phyloP scores from a whole-genome alignment of 2,797 vertebrate genomes.

The Silurus lanzhouensis region DNA sequence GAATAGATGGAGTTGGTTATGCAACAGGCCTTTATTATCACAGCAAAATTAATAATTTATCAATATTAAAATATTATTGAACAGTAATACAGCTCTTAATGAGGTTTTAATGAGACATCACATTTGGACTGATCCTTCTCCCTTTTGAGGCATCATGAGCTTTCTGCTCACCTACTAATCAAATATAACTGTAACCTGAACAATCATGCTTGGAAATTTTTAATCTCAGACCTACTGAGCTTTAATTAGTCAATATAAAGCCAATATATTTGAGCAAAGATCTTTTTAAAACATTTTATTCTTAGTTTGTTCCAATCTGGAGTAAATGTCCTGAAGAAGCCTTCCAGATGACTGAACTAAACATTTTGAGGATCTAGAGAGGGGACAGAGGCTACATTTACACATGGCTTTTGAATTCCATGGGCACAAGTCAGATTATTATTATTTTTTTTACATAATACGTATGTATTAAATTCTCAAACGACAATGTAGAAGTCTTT shows the following conservation, averaged over 20 bases:
- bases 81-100: too few relatives aligned
- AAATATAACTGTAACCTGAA: not conserved
- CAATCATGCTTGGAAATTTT: too few relatives aligned
- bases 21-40: not conserved
- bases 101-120: too few relatives aligned
- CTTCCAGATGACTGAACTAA: not conserved
- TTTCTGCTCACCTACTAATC: not conserved
- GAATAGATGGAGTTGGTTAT: not conserved
- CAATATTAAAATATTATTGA: not conserved
- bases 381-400: not conserved
- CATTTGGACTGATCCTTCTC: not conserved
- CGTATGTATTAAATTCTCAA: not conserved
- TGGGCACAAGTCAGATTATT: not conserved
- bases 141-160: not conserved
- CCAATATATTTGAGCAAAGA: not conserved
- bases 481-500: not conserved
- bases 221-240: too few relatives aligned
- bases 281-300: not conserved
- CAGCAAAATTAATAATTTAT: not conserved
- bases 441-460: not conserved
- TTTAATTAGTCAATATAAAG: not conserved
- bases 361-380: not conserved
- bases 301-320: not conserved
- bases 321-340: not conserved
- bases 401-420: not conserved